A percentile compares a stretch with the other conserved stretches of the same genome.
Evolutionary conservation across 2,888 invertebrate genomes (phyloP).

Genomic region (Cabera pusaria): DNA sequence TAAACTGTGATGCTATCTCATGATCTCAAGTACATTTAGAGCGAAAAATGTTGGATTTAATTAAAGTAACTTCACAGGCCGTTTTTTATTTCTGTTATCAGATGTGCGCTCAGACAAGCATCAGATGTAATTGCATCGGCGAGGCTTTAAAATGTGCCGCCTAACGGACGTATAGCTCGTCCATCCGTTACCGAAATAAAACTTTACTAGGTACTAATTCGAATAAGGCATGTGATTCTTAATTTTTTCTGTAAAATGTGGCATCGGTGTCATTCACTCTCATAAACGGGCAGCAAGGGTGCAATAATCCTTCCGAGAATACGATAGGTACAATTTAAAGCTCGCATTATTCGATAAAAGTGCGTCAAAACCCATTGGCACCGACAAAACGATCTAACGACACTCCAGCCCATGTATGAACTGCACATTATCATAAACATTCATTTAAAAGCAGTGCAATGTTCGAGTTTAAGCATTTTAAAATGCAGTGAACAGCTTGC

Average conservation of each 20-base stretch:
- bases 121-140: conserved; percentile 70
- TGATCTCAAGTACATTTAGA: conserved; percentile 43
- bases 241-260: too few species aligned
- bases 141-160: conserved; percentile 64
- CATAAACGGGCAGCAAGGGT: not conserved
- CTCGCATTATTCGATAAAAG: conserved; percentile 22
- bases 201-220: conserved; percentile 17
- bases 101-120: conserved; percentile 66
- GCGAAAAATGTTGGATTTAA: conserved; percentile 66
- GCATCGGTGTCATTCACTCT: too few species aligned
- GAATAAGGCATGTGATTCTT: too few species aligned
- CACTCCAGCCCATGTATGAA: conserved; percentile 33
- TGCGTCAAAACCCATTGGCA: conserved; percentile 20
- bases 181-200: conserved; percentile 20
- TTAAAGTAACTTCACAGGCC: conserved; percentile 64
- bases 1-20: conserved; percentile 50
- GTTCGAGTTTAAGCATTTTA: conserved; percentile 46
- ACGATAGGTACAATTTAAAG: conserved; percentile 22
- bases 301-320: conserved; percentile 18
- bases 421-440: conserved; percentile 44
- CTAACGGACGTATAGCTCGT: conserved; percentile 48
- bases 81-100: conserved; percentile 70
- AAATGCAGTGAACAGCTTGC: conserved; percentile 50
- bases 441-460: conserved; percentile 38
- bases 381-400: conserved; percentile 30